Evolutionary conservation across 2,113 vertebrate species (phyloP).

Genomic region (Falcunculus frontatus): DNA sequence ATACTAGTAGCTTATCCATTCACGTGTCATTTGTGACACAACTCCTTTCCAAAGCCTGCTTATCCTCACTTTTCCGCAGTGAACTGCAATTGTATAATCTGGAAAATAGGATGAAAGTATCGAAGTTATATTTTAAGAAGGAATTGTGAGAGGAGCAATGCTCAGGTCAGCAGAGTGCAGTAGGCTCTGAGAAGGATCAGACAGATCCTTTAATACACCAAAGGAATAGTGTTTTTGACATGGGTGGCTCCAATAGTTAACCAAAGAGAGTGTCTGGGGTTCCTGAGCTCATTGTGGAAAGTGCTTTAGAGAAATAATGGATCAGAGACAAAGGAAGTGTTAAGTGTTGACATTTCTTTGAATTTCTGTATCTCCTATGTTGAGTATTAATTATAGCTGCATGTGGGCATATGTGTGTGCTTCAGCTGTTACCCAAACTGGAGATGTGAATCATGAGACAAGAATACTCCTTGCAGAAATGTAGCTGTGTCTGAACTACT

Average conservation of each 20-base stretch:
- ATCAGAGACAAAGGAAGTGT: background rate
- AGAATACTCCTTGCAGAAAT: background rate
- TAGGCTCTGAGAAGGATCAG: background rate
- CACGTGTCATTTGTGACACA: background rate
- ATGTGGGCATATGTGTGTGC: background rate
- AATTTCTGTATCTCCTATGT: background rate
- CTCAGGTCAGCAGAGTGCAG: background rate
- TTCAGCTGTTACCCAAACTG: background rate
- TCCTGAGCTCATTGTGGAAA: background rate
- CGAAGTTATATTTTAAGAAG: background rate
- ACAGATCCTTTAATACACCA: background rate
- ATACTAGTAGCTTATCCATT: background rate
- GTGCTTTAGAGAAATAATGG: background rate
- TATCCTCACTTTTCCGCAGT: background rate
- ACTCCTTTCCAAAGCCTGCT: background rate
- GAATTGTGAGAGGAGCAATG: background rate
- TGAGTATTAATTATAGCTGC: slow-evolving; percentile 14
- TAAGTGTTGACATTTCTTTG: background rate
- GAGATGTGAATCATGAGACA: background rate
- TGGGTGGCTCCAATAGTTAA: background rate
- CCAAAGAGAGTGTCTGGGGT: background rate
- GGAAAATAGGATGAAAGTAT: background rate
- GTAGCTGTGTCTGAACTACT: background rate
- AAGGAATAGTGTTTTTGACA: background rate
- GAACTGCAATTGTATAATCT: background rate